Evolutionary conservation across 2,797 vertebrate genomes (phyloP), one percentile per base, ranked within the genome.

Genomic region (Florisuga fusca): DNA sequence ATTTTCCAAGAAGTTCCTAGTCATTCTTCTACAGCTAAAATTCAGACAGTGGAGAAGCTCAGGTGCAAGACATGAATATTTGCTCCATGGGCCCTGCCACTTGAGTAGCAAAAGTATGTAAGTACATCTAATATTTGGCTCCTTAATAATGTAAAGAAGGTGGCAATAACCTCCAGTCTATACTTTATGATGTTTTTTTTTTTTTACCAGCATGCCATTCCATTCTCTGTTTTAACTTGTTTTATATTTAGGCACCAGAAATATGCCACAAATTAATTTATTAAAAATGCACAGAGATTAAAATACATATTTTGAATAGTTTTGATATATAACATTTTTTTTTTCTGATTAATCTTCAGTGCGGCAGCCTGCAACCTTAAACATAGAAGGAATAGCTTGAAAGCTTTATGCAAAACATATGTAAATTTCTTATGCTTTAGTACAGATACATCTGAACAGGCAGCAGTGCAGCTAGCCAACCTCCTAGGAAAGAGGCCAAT

Each of bases 401-500:
- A 97, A 96, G 94, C 89, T 69, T 96, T 97, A 97, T 97, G 94
- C 94, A 98, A 98, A 98, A 97, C 38, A 48, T 85, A 98, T 97
- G 96, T 86, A 97, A 96, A 97, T 97, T 82, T 88, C 61, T 68
- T 84, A 77, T 82, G 84, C 93, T 95, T 96, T 96, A 74, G 94
- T 89, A 92, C 79, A 97, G 96, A 97, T 90, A 96, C 87, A 95
- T 96, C 96, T 97, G 96, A 97, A 95, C 82, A 97, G 97, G 95
- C 97, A 97, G 93, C 95, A 95, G 92, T 80, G 92, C 85, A 78
- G 86, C 76, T 94, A 97, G 98, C 97, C 97, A 97, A 95, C 77
- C 94, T 92, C 87, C 92, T 93, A 96, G 87, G 97, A 98, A 97
- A 91, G 96, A 95, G 93, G 98, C 98, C 98, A 97, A 96, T 45